phyloP scores from a whole-genome alignment of 2,113 vertebrate genomes.

The Eonycteris spelaea region DNA sequence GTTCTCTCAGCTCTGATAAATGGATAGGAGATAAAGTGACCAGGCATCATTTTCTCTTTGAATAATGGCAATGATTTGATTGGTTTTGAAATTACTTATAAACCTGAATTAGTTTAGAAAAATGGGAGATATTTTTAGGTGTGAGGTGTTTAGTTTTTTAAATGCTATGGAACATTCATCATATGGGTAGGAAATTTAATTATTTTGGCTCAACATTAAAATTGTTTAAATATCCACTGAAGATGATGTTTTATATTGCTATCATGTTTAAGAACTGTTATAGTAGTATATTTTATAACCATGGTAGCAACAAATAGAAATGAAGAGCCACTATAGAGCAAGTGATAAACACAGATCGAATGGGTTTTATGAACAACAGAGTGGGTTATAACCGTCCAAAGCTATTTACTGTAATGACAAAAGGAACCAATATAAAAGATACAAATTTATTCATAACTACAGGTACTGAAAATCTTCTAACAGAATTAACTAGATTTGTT shows the following conservation, averaged over 20 bases:
- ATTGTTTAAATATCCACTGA: neutral
- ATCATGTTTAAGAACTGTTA: neutral
- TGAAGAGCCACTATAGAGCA: neutral
- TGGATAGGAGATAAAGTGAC: neutral
- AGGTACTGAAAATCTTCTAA: slow-evolving; percentile 8
- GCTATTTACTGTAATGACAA: slow-evolving; percentile 25
- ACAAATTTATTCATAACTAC: slow-evolving; percentile 31
- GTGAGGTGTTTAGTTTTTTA: neutral
- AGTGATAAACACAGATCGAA: slow-evolving; percentile 18
- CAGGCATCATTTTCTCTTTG: neutral
- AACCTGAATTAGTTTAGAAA: neutral
- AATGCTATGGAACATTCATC: neutral
- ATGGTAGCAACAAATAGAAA: slow-evolving; percentile 12
- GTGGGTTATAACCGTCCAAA: neutral
- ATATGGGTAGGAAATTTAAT: neutral
- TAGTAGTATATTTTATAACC: neutral
- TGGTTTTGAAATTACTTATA: neutral
- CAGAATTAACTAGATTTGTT: neutral
- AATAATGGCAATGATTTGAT: neutral
- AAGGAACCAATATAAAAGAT: slow-evolving; percentile 34
- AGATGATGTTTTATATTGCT: neutral
- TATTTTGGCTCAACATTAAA: slow-evolving; percentile 37
- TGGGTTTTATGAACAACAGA: neutral
- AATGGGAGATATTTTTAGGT: neutral
- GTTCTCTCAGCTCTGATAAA: neutral